Conservation (phyloP, 2,888 invertebrate species). For the Euplexia lucipara region DNA sequence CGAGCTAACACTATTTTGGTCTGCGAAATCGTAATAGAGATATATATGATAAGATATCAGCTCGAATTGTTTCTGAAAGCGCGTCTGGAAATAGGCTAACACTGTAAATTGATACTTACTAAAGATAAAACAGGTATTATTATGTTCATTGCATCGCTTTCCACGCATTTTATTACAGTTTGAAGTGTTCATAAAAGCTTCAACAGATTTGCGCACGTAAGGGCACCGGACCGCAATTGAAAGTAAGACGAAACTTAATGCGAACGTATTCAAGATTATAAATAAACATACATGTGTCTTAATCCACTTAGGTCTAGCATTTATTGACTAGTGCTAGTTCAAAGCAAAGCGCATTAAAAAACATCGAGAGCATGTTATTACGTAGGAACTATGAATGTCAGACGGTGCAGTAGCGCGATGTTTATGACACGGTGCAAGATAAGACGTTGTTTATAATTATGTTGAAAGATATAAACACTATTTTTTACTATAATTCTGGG, state of each 20-base stretch:
- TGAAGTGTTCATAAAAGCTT: constrained; percentile 31
- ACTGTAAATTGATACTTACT: constrained; percentile 41
- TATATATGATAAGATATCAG: constrained; percentile 41
- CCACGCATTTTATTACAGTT: constrained; percentile 7
- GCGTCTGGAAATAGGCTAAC: constrained; percentile 13
- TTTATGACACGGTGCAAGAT: constrained; percentile 11
- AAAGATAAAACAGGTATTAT: constrained; percentile 48
- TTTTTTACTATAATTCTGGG: no score
- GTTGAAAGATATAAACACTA: no score
- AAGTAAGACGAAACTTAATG: constrained; percentile 5
- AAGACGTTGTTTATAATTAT: background rate
- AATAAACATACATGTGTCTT: background rate
- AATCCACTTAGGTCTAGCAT: background rate
- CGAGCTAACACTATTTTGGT: background rate
- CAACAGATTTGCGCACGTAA: constrained; percentile 9
- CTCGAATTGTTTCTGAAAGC: constrained; percentile 20
- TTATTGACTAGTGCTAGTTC: background rate
- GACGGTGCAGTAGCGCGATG: no score
- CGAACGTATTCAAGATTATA: constrained; percentile 1
- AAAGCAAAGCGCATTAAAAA: constrained; percentile 2
- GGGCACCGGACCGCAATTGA: background rate
- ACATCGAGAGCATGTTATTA: constrained; percentile 15
- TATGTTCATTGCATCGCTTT: constrained; percentile 2
- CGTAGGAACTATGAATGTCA: constrained; percentile 19
- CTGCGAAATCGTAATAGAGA: background rate